Evolutionary conservation across 2,113 vertebrate genomes (phyloP).

Genomic region (Bambusicola thoracicus): DNA sequence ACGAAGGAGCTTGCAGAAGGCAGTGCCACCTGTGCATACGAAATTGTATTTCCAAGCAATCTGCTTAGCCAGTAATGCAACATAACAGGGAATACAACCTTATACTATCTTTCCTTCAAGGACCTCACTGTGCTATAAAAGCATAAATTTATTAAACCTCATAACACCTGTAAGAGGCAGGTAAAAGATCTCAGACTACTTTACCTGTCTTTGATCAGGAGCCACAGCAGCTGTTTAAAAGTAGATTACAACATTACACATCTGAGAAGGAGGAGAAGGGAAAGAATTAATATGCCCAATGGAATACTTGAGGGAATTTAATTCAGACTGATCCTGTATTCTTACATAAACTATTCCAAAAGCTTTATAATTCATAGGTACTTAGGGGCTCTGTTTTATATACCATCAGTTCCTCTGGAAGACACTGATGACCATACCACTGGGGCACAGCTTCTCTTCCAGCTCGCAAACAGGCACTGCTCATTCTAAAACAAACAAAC

Average conservation of each 20-base stretch:
- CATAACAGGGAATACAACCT: not conserved
- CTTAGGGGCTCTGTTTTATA: not conserved
- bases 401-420: not conserved
- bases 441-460: not conserved
- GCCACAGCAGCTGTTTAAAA: not conserved
- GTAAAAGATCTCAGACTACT: not conserved
- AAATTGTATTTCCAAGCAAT: conserved; percentile 23
- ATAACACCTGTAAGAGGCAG: not conserved
- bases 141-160: conserved; percentile 2
- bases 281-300: not conserved
- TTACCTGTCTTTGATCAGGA: not conserved
- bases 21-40: not conserved
- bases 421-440: not conserved
- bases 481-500: too few species aligned
- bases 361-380: not conserved
- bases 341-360: not conserved
- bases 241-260: not conserved
- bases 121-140: not conserved
- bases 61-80: not conserved
- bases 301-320: not conserved
- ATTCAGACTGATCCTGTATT: not conserved
- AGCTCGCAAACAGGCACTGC: not conserved
- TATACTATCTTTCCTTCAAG: not conserved
- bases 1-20: not conserved
- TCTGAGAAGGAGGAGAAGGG: not conserved